phyloP scores from a whole-genome alignment of 2,888 invertebrate genomes.

The Oxycera nigricornis region DNA sequence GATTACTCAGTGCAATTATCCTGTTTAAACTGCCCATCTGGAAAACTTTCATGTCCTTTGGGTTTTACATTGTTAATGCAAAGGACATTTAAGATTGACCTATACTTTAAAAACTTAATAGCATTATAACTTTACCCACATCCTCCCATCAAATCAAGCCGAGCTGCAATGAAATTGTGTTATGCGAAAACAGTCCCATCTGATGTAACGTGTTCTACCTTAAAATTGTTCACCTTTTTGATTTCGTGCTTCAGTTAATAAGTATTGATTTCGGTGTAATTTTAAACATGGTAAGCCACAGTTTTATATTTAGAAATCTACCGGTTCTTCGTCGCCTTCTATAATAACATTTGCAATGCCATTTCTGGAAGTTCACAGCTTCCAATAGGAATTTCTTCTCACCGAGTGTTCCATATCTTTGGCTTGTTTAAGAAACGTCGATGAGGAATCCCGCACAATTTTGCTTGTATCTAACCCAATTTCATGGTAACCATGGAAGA shows the following conservation, averaged over 20 bases:
- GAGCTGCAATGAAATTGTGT: neutral
- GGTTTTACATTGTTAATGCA: too few species aligned
- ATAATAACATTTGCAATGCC: neutral
- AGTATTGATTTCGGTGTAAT: slow-evolving; percentile 6
- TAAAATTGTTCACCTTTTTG: neutral
- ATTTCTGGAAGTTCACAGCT: neutral
- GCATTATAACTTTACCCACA: too few species aligned
- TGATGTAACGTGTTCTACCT: neutral
- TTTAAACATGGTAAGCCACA: neutral
- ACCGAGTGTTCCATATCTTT: neutral
- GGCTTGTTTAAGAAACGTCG: neutral
- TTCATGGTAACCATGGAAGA: neutral
- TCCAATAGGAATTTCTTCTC: neutral
- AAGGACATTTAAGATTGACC: too few species aligned
- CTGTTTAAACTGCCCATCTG: too few species aligned
- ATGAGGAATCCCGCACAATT: slow-evolving; percentile 12
- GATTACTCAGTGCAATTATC: too few species aligned
- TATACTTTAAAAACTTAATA: too few species aligned
- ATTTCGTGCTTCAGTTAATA: slow-evolving; percentile 20
- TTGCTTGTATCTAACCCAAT: slow-evolving; percentile 4
- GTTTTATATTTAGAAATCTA: neutral
- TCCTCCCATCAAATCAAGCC: too few species aligned
- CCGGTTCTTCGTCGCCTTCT: neutral
- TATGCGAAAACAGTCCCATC: neutral
- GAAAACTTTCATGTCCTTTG: too few species aligned